Evolutionary conservation across 2,888 invertebrate species (phyloP).

Genomic region (Eupithecia dodoneata): DNA sequence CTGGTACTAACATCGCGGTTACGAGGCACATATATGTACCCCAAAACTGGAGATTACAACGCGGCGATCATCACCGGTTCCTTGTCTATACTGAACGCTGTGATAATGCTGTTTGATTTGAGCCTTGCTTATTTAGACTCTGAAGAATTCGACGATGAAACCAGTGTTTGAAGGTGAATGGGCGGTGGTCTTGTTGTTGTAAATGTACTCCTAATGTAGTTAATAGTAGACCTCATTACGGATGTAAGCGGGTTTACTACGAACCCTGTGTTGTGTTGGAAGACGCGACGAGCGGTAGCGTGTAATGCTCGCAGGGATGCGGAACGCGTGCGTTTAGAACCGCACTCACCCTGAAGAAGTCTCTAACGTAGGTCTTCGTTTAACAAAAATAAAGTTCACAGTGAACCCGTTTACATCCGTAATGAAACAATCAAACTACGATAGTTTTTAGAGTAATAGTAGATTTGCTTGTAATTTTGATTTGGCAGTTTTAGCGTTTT

Average conservation of each 20-base stretch:
- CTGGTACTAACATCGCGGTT: slow-evolving; percentile 62
- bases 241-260: too few species aligned
- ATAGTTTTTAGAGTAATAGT: not conserved
- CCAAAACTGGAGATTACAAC: slow-evolving; percentile 67
- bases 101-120: slow-evolving; percentile 73
- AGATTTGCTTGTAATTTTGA: not conserved
- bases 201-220: not conserved
- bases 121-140: slow-evolving; percentile 77
- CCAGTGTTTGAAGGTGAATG: slow-evolving; percentile 65
- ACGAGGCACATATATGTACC: slow-evolving; percentile 51
- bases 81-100: slow-evolving; percentile 62
- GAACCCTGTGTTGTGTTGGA: too few species aligned
- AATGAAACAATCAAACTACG: too few species aligned
- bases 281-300: too few species aligned
- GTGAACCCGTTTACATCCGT: too few species aligned
- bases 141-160: slow-evolving; percentile 75
- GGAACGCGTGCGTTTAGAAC: too few species aligned
- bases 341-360: too few species aligned
- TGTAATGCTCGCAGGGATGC: too few species aligned
- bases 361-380: too few species aligned
- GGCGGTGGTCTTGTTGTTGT: slow-evolving; percentile 6
- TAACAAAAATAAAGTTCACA: too few species aligned
- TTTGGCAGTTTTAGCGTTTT: not conserved
- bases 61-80: slow-evolving; percentile 61
- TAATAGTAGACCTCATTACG: not conserved